Evolutionary conservation across 2,113 vertebrate genomes (phyloP), one percentile per base, ranked within the genome.

Genomic region (Pavo muticus): DNA sequence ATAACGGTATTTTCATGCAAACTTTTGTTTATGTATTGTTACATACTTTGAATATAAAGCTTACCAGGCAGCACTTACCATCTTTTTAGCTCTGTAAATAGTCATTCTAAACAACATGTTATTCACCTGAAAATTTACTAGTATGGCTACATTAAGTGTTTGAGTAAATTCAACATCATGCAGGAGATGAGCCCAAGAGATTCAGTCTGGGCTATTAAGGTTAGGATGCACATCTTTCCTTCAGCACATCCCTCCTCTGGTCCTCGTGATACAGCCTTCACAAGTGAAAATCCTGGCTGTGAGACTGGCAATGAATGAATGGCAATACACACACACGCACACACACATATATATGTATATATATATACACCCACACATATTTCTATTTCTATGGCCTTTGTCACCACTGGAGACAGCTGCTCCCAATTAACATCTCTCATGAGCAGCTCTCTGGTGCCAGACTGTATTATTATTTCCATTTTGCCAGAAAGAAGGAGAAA

Each of bases 361-460:
- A 48, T 48, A 48, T 23, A 20, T 47, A 48, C 21, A 48, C 42
- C 25, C 39, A 60, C 42, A 88, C 80, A 93, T 5, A 45, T 14
- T 15, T 14, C 14, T 15, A 88, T 68, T 95, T 80, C 57, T 37
- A 4, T 45, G 74, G 74, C 50, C 83, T 92, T 86, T 93, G 68
- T 88, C 61, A 69, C 61, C 57, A 52, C 35, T 6, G 6, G 30
- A 88, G 75, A 86, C 48, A 83, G 61, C 85, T 90, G 84, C 44
- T 90, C 61, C 57, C 47, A 90, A 71, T 90, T 75, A 90, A 68
- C 40, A 20, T 65, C 35, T 90, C 42, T 65, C 30, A 1, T 70
- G 68, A 95, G 88, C 70, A 90, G 61, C 65, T 67, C 75, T 40
- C 5, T 17, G 52, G 73, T 92, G n/a, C 78, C 87, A 86, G 52